phyloP scores from a whole-genome alignment of 2,888 invertebrate species.

The Azorinus chamasolen region DNA sequence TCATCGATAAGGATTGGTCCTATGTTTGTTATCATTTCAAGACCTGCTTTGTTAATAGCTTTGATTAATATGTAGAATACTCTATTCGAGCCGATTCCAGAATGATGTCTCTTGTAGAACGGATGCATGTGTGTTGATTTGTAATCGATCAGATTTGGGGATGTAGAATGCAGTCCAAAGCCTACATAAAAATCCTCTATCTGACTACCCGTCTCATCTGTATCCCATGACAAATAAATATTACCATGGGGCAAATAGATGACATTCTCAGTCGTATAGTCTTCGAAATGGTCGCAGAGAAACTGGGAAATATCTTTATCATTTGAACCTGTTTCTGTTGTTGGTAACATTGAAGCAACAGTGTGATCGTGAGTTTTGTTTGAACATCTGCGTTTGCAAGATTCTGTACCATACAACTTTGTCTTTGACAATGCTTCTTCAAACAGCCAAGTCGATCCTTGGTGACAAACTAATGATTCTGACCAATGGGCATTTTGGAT shows the following conservation, averaged over 20 bases:
- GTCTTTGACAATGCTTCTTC: conserved; percentile 38
- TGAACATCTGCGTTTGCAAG: too few relatives aligned
- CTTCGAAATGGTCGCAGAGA: conserved; percentile 21
- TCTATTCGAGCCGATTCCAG: conserved; percentile 49
- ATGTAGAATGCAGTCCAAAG: conserved; percentile 23
- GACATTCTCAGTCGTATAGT: conserved; percentile 4
- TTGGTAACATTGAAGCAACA: too few relatives aligned
- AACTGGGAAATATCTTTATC: not conserved
- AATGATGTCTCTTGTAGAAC: conserved; percentile 39
- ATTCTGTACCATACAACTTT: conserved; percentile 14
- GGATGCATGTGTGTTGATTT: conserved; percentile 36
- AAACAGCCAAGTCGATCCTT: conserved; percentile 46
- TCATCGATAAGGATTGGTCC: conserved; percentile 69
- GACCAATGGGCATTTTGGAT: conserved; percentile 43
- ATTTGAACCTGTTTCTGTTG: too few relatives aligned
- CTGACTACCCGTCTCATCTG: conserved; percentile 54
- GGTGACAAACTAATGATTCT: conserved; percentile 51
- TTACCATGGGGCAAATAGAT: conserved; percentile 60
- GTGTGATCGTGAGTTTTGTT: too few relatives aligned
- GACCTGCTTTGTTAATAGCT: conserved; percentile 62
- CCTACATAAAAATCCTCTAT: conserved; percentile 62
- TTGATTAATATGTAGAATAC: conserved; percentile 57
- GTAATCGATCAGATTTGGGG: conserved; percentile 54
- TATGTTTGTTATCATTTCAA: conserved; percentile 31
- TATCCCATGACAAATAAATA: conserved; percentile 54